Evolutionary conservation across 2,797 vertebrate genomes (phyloP).

Genomic region (Scyliorhinus canicula): DNA sequence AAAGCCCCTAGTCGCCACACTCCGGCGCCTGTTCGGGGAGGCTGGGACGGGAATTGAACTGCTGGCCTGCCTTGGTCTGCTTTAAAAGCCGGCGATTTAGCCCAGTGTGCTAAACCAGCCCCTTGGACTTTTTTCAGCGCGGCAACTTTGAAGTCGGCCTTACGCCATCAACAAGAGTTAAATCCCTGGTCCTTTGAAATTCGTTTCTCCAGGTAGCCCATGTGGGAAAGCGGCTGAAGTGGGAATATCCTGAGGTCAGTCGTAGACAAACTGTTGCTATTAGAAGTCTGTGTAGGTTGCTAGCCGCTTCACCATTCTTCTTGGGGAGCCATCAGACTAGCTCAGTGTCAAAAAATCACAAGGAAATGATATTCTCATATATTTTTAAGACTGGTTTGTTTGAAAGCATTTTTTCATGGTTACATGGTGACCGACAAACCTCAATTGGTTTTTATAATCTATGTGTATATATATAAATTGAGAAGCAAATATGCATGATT

Average conservation of each 20-base stretch:
- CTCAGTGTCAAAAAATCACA: not conserved
- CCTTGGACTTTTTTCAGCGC: not conserved
- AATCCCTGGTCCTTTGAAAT: not conserved
- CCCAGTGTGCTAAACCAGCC: too few relatives aligned
- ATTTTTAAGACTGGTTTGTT: not conserved
- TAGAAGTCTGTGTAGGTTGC: not conserved
- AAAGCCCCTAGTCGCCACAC: too few relatives aligned
- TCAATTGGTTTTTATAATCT: too few relatives aligned
- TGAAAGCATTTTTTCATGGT: too few relatives aligned
- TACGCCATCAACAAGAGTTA: not conserved
- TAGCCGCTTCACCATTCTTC: not conserved
- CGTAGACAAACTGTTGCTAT: not conserved
- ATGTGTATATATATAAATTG: too few relatives aligned
- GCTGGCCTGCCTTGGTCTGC: too few relatives aligned
- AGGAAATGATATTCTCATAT: not conserved
- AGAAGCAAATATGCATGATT: too few relatives aligned
- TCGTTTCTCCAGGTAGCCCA: not conserved
- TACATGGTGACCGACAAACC: too few relatives aligned
- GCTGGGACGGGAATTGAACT: too few relatives aligned
- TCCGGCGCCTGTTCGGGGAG: too few relatives aligned
- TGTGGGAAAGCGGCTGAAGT: not conserved
- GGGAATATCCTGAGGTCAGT: not conserved
- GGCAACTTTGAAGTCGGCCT: not conserved
- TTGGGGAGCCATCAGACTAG: not conserved
- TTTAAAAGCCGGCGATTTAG: too few relatives aligned